Percentiles rank a stretch among this genome's conserved stretches.
Evolutionary conservation across 2,888 invertebrate species (phyloP).

Genomic region (Mimumesa dahlbomi): DNA sequence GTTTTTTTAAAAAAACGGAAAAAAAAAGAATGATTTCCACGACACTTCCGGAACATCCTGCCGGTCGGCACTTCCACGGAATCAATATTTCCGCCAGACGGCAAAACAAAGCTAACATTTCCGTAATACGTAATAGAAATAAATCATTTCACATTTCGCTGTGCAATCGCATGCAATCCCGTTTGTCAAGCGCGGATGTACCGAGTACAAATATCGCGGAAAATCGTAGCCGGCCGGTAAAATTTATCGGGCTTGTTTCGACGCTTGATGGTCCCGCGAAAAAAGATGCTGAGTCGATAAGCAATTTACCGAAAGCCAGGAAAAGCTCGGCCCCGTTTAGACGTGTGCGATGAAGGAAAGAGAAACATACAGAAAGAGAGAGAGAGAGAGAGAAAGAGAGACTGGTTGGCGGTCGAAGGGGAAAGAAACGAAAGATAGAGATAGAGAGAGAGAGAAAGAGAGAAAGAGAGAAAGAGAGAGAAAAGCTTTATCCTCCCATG

Average conservation of each 20-base stretch:
- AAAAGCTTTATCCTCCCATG: slow-evolving; percentile 3
- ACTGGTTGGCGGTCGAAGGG: no score
- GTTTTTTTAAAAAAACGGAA: no score
- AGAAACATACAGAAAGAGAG: slow-evolving; percentile 9
- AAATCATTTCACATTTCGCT: no score
- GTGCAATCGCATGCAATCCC: no score
- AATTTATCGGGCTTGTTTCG: slow-evolving; percentile 38
- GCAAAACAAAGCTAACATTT: no score
- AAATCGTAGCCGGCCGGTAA: no score
- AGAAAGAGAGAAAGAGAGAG: slow-evolving; percentile 1
- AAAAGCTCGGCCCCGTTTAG: slow-evolving; percentile 19
- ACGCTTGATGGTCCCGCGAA: neutral
- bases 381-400: neutral
- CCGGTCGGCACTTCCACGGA: no score
- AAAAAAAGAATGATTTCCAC: no score
- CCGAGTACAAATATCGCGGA: no score
- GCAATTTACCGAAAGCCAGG: slow-evolving; percentile 43
- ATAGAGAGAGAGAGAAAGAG: slow-evolving; percentile 8
- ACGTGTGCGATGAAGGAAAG: neutral
- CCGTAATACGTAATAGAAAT: no score
- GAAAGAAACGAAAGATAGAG: slow-evolving; percentile 11
- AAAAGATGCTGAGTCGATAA: slow-evolving; percentile 59
- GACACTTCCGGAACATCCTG: no score
- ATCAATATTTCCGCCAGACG: no score
- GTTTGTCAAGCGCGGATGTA: neutral